phyloP scores from a whole-genome alignment of 1,140 invertebrate genomes.

The Drosophila elegans region DNA sequence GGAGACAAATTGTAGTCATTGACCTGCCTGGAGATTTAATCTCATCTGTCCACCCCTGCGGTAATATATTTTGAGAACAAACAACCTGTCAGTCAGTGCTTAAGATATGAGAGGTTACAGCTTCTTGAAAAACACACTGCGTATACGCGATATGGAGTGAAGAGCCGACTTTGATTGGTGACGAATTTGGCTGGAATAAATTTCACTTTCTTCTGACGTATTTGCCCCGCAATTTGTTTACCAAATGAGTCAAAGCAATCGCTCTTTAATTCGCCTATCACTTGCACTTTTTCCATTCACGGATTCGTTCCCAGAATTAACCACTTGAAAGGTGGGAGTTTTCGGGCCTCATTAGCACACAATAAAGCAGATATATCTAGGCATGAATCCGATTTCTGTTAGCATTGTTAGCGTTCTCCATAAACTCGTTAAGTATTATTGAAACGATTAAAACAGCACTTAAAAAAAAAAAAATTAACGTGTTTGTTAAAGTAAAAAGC shows the following conservation, averaged over 20 bases:
- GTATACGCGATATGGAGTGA: constrained; percentile 42
- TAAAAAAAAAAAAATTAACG: constrained; percentile 29
- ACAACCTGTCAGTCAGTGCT: constrained; percentile 16
- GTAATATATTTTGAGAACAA: constrained; percentile 25
- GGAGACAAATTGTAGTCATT: constrained; percentile 35
- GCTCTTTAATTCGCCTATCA: constrained; percentile 33
- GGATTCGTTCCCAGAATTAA: constrained; percentile 23
- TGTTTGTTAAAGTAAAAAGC: constrained; percentile 24
- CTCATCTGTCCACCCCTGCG: constrained; percentile 33
- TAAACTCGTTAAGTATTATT: constrained; percentile 55
- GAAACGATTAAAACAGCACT: constrained; percentile 40
- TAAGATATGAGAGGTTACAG: constrained; percentile 18
- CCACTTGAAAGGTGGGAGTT: constrained; percentile 55
- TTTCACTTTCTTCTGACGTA: constrained; percentile 75
- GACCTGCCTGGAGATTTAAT: constrained; percentile 34
- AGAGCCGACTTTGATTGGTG: constrained; percentile 56
- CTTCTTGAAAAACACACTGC: constrained; percentile 33
- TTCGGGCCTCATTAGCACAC: constrained; percentile 72
- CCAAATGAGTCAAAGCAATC: constrained; percentile 51
- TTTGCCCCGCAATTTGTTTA: constrained; percentile 35
- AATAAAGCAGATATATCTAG: constrained; percentile 60
- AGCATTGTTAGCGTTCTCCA: constrained; percentile 62
- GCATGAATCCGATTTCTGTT: constrained; percentile 29
- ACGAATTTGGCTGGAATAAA: constrained; percentile 57
- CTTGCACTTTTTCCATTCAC: constrained; percentile 59